These are phyloP conservation scores for Typhlichthys eigenmanni DNA, from an alignment of 2,797 vertebrate genomes.

Conservation along the genomic window DNA sequence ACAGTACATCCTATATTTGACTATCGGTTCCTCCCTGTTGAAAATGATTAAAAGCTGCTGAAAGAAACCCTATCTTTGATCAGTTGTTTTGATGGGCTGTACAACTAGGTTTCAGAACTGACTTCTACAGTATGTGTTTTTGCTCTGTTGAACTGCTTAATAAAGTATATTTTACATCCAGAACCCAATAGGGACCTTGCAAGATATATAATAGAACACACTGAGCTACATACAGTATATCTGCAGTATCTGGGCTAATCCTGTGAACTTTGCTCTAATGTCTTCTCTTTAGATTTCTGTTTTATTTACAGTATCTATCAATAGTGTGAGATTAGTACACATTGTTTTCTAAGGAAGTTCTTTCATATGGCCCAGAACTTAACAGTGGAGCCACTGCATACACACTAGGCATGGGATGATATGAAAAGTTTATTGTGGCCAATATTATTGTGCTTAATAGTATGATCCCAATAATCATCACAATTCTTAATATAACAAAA, in stretches of 20 bases:
- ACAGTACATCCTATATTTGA: conserved; percentile 16
- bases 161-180: conserved; percentile 49
- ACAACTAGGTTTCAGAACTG: conserved; percentile 16
- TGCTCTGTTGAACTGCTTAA: conserved; percentile 34
- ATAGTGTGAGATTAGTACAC: conserved; percentile 16
- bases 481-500: too few species aligned
- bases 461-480: too few species aligned
- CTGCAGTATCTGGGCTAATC: conserved; percentile 51
- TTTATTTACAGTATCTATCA: background rate
- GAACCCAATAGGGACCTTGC: conserved; percentile 21
- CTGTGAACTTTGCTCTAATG: conserved; percentile 53
- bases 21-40: background rate
- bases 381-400: too few species aligned
- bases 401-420: too few species aligned
- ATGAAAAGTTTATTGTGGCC: too few species aligned
- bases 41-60: background rate
- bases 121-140: conserved; percentile 15
- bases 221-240: conserved; percentile 16
- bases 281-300: conserved; percentile 47
- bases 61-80: conserved; percentile 4
- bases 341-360: background rate
- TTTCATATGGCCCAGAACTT: too few species aligned
- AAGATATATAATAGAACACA: conserved; percentile 32
- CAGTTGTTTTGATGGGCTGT: conserved; percentile 18
- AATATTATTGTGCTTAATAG: too few species aligned